Percentiles rank a stretch among this genome's conserved stretches.
Conservation (phyloP, 37 sponge, comb jelly and placozoan species). For the Cladorhizidae sp. region DNA sequence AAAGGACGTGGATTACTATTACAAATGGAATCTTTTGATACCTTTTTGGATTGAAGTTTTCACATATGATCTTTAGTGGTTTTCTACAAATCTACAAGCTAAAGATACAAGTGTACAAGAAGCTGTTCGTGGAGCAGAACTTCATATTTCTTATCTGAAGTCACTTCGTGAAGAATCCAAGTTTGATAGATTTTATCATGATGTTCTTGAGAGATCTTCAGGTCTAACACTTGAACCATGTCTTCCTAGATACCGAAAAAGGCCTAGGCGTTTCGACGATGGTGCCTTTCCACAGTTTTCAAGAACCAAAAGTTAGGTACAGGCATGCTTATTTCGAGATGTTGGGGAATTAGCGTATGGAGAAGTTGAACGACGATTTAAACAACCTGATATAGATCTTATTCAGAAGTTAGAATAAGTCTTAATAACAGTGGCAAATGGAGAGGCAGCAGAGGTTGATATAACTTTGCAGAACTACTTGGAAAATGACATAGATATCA, state of each 20-base stretch:
- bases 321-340: conserved; percentile 37
- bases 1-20: conserved; percentile 30
- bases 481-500: no score
- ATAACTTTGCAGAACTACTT: no score
- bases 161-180: conserved; percentile 35
- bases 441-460: no score
- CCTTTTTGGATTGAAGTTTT: conserved; percentile 59
- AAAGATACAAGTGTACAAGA: no score
- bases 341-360: conserved; percentile 26
- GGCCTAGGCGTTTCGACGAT: conserved; percentile 28
- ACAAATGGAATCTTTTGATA: conserved; percentile 49
- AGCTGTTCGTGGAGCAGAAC: conserved; percentile 28
- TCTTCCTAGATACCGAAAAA: no score
- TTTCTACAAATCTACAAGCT: conserved; percentile 10
- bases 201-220: conserved; percentile 1
- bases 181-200: conserved; percentile 34
- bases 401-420: conserved; percentile 6
- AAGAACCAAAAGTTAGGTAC: conserved; percentile 3
- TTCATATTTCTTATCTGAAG: conserved; percentile 32
- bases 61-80: conserved; percentile 29
- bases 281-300: conserved; percentile 36
- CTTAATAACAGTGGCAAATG: no score
- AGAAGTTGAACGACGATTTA: conserved; percentile 45
- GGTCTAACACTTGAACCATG: conserved; percentile 40
- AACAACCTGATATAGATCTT: conserved; percentile 27